phyloP scores from a whole-genome alignment of 2,113 vertebrate species.

The Nesogale talazaci region DNA sequence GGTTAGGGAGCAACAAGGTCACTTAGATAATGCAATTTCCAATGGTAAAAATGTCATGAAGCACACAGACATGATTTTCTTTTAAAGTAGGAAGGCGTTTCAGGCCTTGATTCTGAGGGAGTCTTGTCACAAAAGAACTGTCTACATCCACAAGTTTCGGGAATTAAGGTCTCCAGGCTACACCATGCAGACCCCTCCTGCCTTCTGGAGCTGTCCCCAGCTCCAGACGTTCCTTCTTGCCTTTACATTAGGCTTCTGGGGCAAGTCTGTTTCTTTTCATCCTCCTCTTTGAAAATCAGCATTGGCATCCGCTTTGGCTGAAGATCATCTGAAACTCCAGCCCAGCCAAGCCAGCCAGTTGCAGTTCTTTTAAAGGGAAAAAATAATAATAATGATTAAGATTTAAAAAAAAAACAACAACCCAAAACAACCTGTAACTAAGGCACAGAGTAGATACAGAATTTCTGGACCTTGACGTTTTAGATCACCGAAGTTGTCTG shows the following conservation, averaged over 20 bases:
- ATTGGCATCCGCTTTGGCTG: not conserved
- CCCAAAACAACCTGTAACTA: constrained; percentile 32
- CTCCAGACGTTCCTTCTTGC: not conserved
- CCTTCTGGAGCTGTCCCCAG: not conserved
- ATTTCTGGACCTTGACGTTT: not conserved
- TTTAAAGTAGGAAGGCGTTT: constrained; percentile 18
- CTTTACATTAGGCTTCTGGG: not conserved
- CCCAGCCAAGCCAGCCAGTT: not conserved
- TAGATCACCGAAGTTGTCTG: not conserved
- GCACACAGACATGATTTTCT: not conserved
- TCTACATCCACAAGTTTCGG: not conserved
- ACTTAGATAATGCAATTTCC: not conserved
- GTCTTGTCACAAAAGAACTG: not conserved
- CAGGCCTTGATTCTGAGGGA: not conserved
- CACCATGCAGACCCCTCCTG: too few relatives aligned
- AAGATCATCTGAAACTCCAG: not conserved
- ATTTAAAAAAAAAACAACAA: too few relatives aligned
- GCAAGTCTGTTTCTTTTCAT: constrained; percentile 24
- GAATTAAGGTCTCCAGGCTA: constrained; percentile 28
- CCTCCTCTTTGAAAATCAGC: not conserved
- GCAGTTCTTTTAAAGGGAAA: not conserved
- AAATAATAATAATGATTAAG: not conserved
- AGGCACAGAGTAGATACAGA: not conserved
- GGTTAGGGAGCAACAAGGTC: not conserved
- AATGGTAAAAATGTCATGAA: not conserved